These are phyloP conservation scores for Nasalis larvatus DNA, from an alignment of 2,113 vertebrate species.

Conservation along the genomic window DNA sequence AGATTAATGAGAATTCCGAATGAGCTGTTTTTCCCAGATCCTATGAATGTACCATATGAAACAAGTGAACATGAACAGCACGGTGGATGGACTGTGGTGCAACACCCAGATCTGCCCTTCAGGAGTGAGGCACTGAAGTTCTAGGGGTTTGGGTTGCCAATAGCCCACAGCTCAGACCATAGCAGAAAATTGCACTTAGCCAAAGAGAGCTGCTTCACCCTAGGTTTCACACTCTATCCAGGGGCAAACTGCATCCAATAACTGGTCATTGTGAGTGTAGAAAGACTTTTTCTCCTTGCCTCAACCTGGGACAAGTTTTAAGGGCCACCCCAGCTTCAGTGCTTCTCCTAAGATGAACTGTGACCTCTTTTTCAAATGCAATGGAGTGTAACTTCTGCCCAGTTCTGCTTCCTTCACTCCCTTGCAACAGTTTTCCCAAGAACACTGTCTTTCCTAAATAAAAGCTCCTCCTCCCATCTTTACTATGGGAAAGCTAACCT, in stretches of 20 bases:
- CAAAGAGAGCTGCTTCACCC: neutral
- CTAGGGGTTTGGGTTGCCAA: no score
- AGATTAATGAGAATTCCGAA: neutral
- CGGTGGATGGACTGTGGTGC: neutral
- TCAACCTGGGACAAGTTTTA: neutral
- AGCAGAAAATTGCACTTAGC: neutral
- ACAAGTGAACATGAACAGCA: neutral
- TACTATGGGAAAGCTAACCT: neutral
- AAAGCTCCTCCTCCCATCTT: neutral
- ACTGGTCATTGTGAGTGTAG: neutral
- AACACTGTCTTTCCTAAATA: neutral
- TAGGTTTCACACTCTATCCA: neutral
- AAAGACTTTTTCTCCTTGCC: neutral
- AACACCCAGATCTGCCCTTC: neutral
- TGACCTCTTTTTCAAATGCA: neutral
- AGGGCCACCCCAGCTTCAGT: neutral
- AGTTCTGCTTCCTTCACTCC: neutral
- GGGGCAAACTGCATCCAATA: neutral
- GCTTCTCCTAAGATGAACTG: neutral
- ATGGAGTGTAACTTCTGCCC: neutral
- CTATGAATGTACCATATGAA: neutral
- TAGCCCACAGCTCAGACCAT: neutral
- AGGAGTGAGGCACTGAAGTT: neutral
- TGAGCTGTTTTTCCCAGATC: neutral
- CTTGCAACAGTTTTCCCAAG: neutral